phyloP scores from a whole-genome alignment of 2,113 vertebrate genomes.

The Pseudorhombus dupliciocellatus region DNA sequence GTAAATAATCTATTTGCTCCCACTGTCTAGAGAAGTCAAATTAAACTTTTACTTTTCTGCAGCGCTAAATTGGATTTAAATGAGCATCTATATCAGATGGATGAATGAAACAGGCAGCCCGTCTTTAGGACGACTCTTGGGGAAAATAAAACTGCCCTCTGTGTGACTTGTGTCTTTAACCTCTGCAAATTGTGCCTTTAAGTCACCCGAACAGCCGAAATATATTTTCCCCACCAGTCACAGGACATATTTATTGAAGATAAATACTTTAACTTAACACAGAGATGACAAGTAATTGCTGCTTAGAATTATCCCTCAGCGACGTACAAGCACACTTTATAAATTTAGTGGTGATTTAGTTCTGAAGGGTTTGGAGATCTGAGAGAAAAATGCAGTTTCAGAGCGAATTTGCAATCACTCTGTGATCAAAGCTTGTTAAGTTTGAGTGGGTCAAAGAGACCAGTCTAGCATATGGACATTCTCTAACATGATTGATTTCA shows the following conservation, averaged over 20 bases:
- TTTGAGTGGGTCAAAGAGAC: conserved; percentile 50
- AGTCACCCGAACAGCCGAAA: conserved; percentile 3
- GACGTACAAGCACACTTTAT: neutral
- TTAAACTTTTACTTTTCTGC: conserved; percentile 18
- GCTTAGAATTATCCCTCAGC: conserved; percentile 10
- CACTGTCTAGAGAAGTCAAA: conserved; percentile 25
- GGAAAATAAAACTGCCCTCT: conserved; percentile 11
- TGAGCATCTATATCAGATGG: neutral
- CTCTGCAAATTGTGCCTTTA: conserved; percentile 35
- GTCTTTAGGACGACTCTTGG: neutral
- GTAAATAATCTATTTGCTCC: neutral
- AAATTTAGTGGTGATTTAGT: conserved; percentile 14
- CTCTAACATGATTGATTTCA: conserved; percentile 55
- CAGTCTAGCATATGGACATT: conserved; percentile 38
- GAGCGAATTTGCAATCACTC: conserved; percentile 49
- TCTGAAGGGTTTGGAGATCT: conserved; percentile 39
- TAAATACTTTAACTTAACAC: conserved; percentile 28
- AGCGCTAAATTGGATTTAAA: conserved; percentile 12
- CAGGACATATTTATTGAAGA: conserved; percentile 18
- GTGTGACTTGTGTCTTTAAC: conserved; percentile 25
- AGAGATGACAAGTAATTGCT: conserved; percentile 11
- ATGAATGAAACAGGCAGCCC: neutral
- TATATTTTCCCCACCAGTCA: conserved; percentile 9
- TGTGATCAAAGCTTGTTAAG: conserved; percentile 52
- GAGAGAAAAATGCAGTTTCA: conserved; percentile 40